These are phyloP conservation scores for Orthonyx spaldingii DNA, from an alignment of 2,113 vertebrate genomes.

Conservation along the genomic window DNA sequence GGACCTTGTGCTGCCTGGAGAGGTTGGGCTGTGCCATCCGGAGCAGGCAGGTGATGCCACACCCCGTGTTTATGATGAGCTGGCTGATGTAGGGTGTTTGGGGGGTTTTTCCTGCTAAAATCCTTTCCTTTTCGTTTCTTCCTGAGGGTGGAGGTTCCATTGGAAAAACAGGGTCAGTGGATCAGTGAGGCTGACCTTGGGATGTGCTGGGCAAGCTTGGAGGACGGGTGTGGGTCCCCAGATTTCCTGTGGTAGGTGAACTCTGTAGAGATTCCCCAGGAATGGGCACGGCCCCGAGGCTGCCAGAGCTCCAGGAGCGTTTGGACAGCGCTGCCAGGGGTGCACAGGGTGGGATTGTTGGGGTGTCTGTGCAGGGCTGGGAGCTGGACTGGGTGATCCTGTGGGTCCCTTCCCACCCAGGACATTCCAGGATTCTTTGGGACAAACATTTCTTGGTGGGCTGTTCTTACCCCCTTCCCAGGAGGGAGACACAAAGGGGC, in stretches of 20 bases:
- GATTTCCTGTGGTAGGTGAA: neutral
- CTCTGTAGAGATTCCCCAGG: neutral
- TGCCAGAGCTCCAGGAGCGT: neutral
- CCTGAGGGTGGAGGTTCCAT: neutral
- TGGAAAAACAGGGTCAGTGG: neutral
- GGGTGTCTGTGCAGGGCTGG: neutral
- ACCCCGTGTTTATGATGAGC: neutral
- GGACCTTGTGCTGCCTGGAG: neutral
- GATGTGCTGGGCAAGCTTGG: neutral
- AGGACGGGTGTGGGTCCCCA: neutral
- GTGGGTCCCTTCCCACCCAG: neutral
- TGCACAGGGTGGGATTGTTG: neutral
- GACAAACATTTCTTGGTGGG: neutral
- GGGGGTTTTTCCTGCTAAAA: neutral
- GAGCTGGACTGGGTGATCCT: rapidly evolving
- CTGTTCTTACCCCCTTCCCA: neutral
- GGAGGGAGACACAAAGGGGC: neutral
- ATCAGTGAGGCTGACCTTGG: neutral
- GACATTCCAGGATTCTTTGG: rapidly evolving
- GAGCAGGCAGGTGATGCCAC: neutral
- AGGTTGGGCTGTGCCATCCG: neutral
- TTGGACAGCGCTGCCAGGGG: neutral
- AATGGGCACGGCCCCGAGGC: neutral
- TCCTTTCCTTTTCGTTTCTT: neutral
- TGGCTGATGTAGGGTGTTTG: neutral